These are phyloP conservation scores for Onychostoma macrolepis DNA, from an alignment of 2,113 vertebrate species.

Conservation along the genomic window DNA sequence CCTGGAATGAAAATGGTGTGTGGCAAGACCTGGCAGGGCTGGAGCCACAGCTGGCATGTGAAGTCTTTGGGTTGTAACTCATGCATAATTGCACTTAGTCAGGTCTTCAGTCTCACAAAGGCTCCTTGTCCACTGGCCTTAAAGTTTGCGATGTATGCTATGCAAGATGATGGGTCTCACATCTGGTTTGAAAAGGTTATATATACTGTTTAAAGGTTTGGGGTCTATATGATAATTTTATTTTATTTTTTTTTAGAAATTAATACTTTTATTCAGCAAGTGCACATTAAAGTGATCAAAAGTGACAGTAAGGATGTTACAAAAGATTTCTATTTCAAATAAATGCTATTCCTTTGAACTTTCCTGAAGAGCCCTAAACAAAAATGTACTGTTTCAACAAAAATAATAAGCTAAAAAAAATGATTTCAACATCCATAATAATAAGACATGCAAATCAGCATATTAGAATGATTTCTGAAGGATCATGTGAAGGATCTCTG, in stretches of 20 bases:
- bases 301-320: background rate
- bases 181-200: conserved; percentile 39
- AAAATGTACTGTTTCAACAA: background rate
- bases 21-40: conserved; percentile 28
- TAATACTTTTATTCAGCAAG: background rate
- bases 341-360: background rate
- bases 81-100: conserved; percentile 34
- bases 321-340: background rate
- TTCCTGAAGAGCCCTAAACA: background rate
- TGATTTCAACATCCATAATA: background rate
- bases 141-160: conserved; percentile 17
- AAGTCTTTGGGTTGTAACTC: conserved; percentile 39
- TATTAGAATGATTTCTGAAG: background rate
- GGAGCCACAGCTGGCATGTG: conserved; percentile 31
- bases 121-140: conserved; percentile 3
- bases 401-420: background rate
- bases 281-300: background rate
- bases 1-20: conserved; percentile 5
- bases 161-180: conserved; percentile 5
- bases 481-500: background rate
- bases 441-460: background rate
- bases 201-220: background rate
- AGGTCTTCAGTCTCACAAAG: conserved; percentile 31
- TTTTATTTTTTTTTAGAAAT: background rate
- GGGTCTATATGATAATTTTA: background rate